Percentiles rank a stretch among this genome's conserved stretches.
These are phyloP conservation scores for Lagocephalus sceleratus DNA, from an alignment of 2,797 vertebrate species.

Conservation along the genomic window DNA sequence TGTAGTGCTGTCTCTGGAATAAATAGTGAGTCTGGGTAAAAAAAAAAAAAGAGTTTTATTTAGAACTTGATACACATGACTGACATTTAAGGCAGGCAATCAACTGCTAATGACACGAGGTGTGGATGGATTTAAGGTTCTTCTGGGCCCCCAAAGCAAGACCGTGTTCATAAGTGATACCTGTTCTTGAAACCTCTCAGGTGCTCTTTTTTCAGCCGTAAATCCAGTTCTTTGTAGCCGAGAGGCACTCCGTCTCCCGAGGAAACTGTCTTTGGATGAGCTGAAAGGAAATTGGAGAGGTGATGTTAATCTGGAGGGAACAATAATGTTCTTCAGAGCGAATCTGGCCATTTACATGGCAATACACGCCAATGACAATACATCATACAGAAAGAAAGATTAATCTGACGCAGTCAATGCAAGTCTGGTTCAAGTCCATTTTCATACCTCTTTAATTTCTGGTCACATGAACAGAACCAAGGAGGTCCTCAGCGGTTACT, in stretches of 20 bases:
- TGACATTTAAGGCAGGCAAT: conserved; percentile 2
- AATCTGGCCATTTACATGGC: conserved; percentile 21
- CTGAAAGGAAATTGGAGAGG: conserved; percentile 48
- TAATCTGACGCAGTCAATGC: conserved; percentile 16
- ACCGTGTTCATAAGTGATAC: conserved; percentile 18
- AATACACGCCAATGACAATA: conserved; percentile 36
- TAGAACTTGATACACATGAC: conserved; percentile 1
- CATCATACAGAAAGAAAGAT: conserved; percentile 56
- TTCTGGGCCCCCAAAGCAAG: conserved; percentile 8
- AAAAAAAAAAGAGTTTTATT: conserved; percentile 13
- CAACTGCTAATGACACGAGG: conserved; percentile 4
- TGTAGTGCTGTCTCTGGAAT: conserved; percentile 21
- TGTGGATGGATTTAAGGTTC: conserved; percentile 8
- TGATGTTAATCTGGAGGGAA: conserved; percentile 51
- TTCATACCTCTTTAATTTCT: conserved; percentile 17
- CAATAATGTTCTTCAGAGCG: conserved; percentile 45
- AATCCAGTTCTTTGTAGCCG: conserved; percentile 42
- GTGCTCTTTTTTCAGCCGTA: conserved; percentile 3
- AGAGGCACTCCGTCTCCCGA: conserved; percentile 20
- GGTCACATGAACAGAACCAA: conserved; percentile 13
- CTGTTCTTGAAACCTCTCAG: conserved; percentile 26
- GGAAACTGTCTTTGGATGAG: conserved; percentile 32
- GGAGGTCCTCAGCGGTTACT: conserved; percentile 41
- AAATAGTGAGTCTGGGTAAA: conserved; percentile 19
- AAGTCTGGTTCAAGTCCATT: conserved; percentile 22